Conservation (phyloP, 2,888 invertebrate genomes). For the Drosophila kuntzei region DNA sequence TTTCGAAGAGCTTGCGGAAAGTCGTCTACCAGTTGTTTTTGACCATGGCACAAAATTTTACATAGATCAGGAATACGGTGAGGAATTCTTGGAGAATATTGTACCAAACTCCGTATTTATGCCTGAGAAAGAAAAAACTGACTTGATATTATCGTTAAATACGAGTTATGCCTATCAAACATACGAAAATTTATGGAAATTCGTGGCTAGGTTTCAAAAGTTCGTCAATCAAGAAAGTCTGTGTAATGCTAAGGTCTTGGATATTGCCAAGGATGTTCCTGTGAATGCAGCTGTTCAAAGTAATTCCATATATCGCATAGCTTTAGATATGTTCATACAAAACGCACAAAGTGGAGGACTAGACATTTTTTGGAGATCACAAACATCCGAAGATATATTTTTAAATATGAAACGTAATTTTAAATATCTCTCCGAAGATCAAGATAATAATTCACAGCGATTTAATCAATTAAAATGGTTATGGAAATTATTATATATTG, state of each 20-base stretch:
- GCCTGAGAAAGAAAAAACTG: neutral
- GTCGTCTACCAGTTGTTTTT: constrained; percentile 1
- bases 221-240: constrained; percentile 8
- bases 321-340: constrained; percentile 33
- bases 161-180: constrained; percentile 46
- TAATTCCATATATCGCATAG: constrained; percentile 46
- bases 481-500: neutral
- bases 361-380: accelerated
- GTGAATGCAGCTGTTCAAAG: neutral
- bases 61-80: neutral
- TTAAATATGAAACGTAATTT: neutral
- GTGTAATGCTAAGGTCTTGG: constrained; percentile 22
- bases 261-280: constrained; percentile 24
- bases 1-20: neutral
- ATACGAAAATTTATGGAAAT: neutral
- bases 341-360: constrained; percentile 24
- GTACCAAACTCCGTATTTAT: constrained; percentile 8
- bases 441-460: neutral
- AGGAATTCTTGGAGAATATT: neutral
- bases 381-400: neutral
- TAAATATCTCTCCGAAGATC: neutral
- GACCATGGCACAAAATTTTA: neutral
- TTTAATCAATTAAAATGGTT: neutral
- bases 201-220: constrained; percentile 20
- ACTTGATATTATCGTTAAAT: constrained; percentile 31